Percentiles rank a stretch among this genome's conserved stretches.
These are phyloP conservation scores for Gallinago nigripennis DNA, from an alignment of 2,797 vertebrate genomes.

Conservation along the genomic window DNA sequence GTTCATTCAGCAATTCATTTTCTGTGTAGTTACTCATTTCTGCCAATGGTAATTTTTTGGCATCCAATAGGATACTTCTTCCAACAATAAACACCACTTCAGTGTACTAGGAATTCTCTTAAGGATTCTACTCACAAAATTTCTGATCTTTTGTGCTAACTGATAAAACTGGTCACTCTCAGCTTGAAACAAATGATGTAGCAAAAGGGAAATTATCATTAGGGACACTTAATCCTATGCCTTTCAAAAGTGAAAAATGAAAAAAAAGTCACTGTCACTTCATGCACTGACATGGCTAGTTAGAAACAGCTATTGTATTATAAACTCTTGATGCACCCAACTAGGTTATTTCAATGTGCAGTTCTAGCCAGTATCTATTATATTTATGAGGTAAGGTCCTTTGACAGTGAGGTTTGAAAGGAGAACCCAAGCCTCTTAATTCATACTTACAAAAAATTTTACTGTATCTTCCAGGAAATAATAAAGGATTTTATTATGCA, in stretches of 20 bases:
- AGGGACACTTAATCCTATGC: not conserved
- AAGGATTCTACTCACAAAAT: not conserved
- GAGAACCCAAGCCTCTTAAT: not conserved
- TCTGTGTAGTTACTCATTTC: not conserved
- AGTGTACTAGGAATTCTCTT: not conserved
- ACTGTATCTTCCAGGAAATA: not conserved
- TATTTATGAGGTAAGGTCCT: not conserved
- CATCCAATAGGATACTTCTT: not conserved
- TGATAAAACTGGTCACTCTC: not conserved
- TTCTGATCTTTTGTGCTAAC: not conserved
- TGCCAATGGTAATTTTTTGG: not conserved
- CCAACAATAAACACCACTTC: not conserved
- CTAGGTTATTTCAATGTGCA: not conserved
- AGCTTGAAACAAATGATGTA: not conserved
- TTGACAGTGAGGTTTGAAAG: not conserved
- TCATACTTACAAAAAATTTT: not conserved
- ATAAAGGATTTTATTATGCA: constrained; percentile 4
- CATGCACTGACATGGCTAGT: not conserved
- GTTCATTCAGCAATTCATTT: not conserved
- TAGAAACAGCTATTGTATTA: not conserved
- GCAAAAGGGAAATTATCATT: not conserved
- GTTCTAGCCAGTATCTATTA: not conserved
- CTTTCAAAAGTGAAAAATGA: not conserved
- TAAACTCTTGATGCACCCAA: not conserved
- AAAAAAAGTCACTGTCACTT: not conserved